These are phyloP conservation scores for Mus caroli DNA, from an alignment of 2,797 vertebrate genomes.

Conservation along the genomic window DNA sequence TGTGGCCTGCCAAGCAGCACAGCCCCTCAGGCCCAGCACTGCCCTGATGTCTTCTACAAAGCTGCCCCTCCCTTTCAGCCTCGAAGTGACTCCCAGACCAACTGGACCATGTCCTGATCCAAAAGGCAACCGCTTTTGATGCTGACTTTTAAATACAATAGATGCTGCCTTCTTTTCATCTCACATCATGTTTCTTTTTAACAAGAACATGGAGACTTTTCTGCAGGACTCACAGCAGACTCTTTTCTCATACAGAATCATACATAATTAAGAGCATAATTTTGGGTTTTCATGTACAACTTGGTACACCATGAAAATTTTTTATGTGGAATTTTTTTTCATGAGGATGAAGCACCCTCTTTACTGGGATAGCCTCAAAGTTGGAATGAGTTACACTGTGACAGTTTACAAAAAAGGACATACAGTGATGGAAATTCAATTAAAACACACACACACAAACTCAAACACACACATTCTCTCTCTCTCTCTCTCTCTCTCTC, in stretches of 20 bases:
- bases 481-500: neutral
- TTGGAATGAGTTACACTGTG: constrained; percentile 29
- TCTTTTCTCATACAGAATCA: constrained; percentile 35
- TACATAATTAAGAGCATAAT: constrained; percentile 64
- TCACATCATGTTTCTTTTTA: neutral
- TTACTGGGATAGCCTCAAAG: neutral
- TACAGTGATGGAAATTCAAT: constrained; percentile 29
- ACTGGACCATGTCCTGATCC: neutral
- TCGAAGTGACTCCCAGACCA: neutral
- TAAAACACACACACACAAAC: constrained; percentile 16
- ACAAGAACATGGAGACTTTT: constrained; percentile 50
- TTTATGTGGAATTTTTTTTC: constrained; percentile 43
- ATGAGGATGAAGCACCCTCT: constrained; percentile 58
- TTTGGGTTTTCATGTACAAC: constrained; percentile 18
- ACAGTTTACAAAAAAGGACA: constrained; percentile 50
- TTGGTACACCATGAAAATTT: constrained; percentile 43
- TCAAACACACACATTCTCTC: constrained; percentile 9
- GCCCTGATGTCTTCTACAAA: neutral
- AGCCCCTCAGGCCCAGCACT: neutral
- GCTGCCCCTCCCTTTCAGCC: neutral
- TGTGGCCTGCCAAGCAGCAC: neutral
- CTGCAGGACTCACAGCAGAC: neutral
- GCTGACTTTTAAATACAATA: constrained; percentile 61
- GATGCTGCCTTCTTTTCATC: constrained; percentile 49
- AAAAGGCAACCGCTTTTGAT: constrained; percentile 57